These are phyloP conservation scores for Thereva nobilitata DNA, from an alignment of 2,888 invertebrate genomes.

Conservation along the genomic window DNA sequence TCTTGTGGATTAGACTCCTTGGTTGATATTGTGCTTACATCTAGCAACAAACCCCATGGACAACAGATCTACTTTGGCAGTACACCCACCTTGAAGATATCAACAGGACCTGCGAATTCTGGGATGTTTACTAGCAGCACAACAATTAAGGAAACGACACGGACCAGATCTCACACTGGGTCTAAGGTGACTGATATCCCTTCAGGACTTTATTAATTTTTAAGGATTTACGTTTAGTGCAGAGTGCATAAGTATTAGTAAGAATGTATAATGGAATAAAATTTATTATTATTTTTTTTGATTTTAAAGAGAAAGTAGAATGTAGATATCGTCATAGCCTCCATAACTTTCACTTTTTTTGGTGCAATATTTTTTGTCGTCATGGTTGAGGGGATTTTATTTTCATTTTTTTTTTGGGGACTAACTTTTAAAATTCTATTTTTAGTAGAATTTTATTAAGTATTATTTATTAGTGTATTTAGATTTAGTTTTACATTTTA, in stretches of 20 bases:
- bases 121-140: slow-evolving; percentile 24
- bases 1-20: slow-evolving; percentile 69
- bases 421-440: too few relatives aligned
- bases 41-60: slow-evolving; percentile 58
- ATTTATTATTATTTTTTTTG: too few relatives aligned
- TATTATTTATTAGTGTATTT: too few relatives aligned
- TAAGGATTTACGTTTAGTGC: background rate
- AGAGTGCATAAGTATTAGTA: background rate
- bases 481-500: too few relatives aligned
- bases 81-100: slow-evolving; percentile 50
- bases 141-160: slow-evolving; percentile 38
- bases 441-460: too few relatives aligned
- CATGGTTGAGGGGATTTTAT: too few relatives aligned
- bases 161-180: slow-evolving; percentile 57
- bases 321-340: too few relatives aligned
- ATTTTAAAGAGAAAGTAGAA: too few relatives aligned
- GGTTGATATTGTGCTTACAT: slow-evolving; percentile 72
- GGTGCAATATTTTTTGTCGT: too few relatives aligned
- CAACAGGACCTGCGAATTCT: slow-evolving; percentile 34
- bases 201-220: slow-evolving; percentile 69
- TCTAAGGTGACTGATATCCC: slow-evolving; percentile 74
- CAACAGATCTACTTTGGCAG: slow-evolving; percentile 57
- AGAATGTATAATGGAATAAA: too few relatives aligned
- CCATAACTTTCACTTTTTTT: too few relatives aligned
- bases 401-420: too few relatives aligned